A percentile compares a stretch with the other conserved stretches of the same genome.
phyloP scores from a whole-genome alignment of 2,113 vertebrate genomes.

The Sporophila hypoxantha region DNA sequence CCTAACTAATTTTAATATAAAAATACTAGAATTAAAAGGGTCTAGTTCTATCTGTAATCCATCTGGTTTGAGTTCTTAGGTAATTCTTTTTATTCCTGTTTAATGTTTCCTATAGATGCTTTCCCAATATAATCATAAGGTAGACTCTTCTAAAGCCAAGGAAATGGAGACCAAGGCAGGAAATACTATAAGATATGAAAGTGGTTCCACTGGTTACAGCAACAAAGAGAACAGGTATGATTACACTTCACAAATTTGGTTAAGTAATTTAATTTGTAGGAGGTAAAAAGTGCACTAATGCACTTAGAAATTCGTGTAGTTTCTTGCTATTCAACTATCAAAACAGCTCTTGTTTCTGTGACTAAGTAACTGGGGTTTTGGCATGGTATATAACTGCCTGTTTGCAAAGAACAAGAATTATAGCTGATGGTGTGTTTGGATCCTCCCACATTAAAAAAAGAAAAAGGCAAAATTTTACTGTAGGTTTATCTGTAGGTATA shows the following conservation, averaged over 20 bases:
- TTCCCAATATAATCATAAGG: conserved; percentile 61
- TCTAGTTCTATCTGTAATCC: neutral
- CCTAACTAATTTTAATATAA: neutral
- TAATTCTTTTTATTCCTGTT: neutral
- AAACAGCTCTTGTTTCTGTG: neutral
- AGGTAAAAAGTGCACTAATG: neutral
- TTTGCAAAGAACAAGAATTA: neutral
- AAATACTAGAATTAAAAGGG: neutral
- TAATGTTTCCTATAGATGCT: conserved; percentile 61
- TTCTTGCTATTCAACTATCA: neutral
- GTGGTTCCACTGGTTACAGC: neutral
- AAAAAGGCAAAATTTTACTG: neutral
- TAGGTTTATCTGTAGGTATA: neutral
- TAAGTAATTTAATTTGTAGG: neutral
- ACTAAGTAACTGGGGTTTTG: neutral
- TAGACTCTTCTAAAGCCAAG: neutral
- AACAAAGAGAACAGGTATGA: conserved; percentile 66
- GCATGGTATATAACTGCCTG: neutral
- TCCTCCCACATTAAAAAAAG: neutral
- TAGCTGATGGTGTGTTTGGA: neutral
- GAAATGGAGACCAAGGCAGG: neutral
- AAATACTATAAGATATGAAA: neutral
- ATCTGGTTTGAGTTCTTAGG: neutral
- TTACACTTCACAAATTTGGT: neutral
- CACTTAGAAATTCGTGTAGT: neutral